phyloP scores from a whole-genome alignment of 2,797 vertebrate species.

The Gastrophryne carolinensis region DNA sequence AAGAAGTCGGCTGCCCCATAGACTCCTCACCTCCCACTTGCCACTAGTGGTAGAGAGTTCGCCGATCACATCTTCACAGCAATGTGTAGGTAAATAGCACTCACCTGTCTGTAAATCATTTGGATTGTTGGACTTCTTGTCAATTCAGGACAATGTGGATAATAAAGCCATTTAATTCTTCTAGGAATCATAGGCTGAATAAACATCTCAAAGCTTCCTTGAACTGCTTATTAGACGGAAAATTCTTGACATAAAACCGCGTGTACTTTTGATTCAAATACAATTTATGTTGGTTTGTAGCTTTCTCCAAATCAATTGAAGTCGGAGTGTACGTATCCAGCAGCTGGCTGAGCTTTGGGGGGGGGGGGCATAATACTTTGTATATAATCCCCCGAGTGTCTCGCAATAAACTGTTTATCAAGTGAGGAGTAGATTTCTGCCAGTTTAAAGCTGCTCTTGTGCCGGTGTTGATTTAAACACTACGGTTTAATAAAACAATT shows the following conservation, averaged over 20 bases:
- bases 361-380: conserved; percentile 48
- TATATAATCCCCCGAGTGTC: conserved; percentile 54
- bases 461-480: conserved; percentile 50
- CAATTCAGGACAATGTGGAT: background rate
- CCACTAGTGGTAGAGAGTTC: no score
- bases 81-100: no score
- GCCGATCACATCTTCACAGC: no score
- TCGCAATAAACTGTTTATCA: conserved; percentile 54
- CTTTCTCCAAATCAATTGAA: conserved; percentile 58
- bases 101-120: no score
- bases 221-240: conserved; percentile 24
- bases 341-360: conserved; percentile 56
- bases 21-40: no score
- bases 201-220: background rate
- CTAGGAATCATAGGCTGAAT: background rate
- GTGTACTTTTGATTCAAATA: conserved; percentile 56
- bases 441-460: conserved; percentile 51
- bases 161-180: conserved; percentile 49
- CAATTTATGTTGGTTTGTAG: conserved; percentile 59
- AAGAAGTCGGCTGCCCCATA: no score
- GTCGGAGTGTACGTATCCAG: conserved; percentile 52
- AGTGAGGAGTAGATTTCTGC: conserved; percentile 43
- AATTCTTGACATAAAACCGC: conserved; percentile 52
- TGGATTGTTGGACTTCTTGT: no score
- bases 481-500: background rate